Evolutionary conservation across 2,797 vertebrate species (phyloP).

Genomic region (Aselliscus stoliczkanus): DNA sequence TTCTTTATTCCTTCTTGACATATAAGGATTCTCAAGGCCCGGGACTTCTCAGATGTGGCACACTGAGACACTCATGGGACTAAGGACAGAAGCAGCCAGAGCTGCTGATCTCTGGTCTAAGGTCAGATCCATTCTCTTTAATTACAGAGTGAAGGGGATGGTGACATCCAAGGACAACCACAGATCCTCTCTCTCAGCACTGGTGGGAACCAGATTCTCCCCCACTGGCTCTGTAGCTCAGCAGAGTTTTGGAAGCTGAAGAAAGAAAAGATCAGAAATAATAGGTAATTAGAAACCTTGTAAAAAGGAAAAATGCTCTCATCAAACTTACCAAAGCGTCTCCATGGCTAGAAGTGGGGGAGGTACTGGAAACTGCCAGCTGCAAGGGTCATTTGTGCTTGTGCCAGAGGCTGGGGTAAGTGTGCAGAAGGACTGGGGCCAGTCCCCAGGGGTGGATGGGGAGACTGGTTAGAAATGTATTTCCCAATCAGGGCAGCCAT

Average conservation of each 20-base stretch:
- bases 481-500: background rate
- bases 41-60: background rate
- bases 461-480: background rate
- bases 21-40: background rate
- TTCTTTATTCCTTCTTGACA: background rate
- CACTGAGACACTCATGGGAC: background rate
- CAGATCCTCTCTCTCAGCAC: background rate
- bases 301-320: slow-evolving; percentile 54
- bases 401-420: background rate
- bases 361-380: background rate
- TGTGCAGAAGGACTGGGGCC: background rate
- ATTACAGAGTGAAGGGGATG: slow-evolving; percentile 28
- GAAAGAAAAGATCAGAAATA: slow-evolving; percentile 61
- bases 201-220: slow-evolving; percentile 50
- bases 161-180: background rate
- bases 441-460: background rate
- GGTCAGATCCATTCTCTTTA: background rate
- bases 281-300: slow-evolving; percentile 64
- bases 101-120: background rate
- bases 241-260: slow-evolving; percentile 64
- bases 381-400: background rate
- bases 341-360: slow-evolving; percentile 32
- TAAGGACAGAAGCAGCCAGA: slow-evolving; percentile 1
- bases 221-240: slow-evolving; percentile 28
- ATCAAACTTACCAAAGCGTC: slow-evolving; percentile 10